These are phyloP conservation scores for Drosophila sechellia DNA, from an alignment of 1,140 invertebrate genomes.

Conservation along the genomic window DNA sequence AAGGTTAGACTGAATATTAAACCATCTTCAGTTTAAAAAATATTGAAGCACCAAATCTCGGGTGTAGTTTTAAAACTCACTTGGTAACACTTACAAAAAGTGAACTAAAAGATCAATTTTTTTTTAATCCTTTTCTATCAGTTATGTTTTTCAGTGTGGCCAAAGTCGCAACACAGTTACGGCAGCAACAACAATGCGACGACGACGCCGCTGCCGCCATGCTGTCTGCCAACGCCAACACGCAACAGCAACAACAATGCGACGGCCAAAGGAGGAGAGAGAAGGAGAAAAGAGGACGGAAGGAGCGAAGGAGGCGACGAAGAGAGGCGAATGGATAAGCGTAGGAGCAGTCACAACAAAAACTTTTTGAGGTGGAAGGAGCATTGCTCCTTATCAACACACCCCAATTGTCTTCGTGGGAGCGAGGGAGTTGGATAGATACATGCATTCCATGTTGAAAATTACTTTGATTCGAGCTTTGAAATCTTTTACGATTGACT, in stretches of 20 bases:
- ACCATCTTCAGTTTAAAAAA: too few species aligned
- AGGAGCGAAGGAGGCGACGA: slow-evolving; percentile 41
- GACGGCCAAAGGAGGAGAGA: slow-evolving; percentile 44
- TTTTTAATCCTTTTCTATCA: background rate
- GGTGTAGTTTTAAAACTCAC: too few species aligned
- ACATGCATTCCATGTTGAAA: background rate
- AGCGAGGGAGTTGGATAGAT: background rate
- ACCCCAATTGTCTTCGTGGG: slow-evolving; percentile 10
- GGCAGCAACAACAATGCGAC: slow-evolving; percentile 39
- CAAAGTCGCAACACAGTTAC: slow-evolving; percentile 62
- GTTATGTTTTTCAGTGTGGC: slow-evolving; percentile 17
- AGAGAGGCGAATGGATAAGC: slow-evolving; percentile 28
- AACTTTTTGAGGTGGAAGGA: slow-evolving; percentile 19
- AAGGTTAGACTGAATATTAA: too few species aligned
- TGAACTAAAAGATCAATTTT: too few species aligned
- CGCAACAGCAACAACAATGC: slow-evolving; percentile 70
- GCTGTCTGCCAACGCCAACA: slow-evolving; percentile 80
- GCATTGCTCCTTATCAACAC: slow-evolving; percentile 28
- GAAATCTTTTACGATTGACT: background rate
- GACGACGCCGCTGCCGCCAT: slow-evolving; percentile 54
- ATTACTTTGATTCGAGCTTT: background rate
- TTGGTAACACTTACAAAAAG: too few species aligned
- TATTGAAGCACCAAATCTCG: too few species aligned
- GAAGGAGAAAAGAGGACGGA: slow-evolving; percentile 23
- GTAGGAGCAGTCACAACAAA: slow-evolving; percentile 47